Base-by-base conservation (phyloP, 2,888 invertebrate genomes). In the Ormyrus labotus region DNA sequence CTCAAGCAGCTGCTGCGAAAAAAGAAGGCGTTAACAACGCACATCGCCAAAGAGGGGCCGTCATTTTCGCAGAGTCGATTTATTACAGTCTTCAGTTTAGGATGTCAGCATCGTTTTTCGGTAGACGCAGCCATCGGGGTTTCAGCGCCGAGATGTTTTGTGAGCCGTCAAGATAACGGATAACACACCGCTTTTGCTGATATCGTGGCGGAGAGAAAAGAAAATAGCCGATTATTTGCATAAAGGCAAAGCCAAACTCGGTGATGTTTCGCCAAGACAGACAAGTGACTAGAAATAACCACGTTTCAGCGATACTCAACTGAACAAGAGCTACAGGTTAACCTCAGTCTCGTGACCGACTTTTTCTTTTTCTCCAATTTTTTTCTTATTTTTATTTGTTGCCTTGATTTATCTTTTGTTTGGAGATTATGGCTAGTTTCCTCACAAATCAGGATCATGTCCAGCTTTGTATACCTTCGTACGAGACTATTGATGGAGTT, bases 401-500 rank as follows among this genome's bases (percentile, higher is more conserved):
- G 5, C 11, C 51, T 51, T 11, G 47, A 13, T 63, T 64, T 9
- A 7, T 6, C 65, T 51, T 45, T 5, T 60, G 6, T 51, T 58
- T 53, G 8, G 47, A 60, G 57, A 89, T 84, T 86, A 96, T 96
- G 96, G 95, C 96, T 87, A 95, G 95, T 86, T 95, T 95, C 88
- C 92, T 95, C 87, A 92, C 93, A 85, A 93, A 95, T 87, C 93
- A 94, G 84, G 93, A 94, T 79, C 94, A 95, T 79, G 94, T 95
- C 81, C 91, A 91, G 70, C 93, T 96, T 76, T 92, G 92, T 86
- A 95, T 96, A 83, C 94, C 94, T 51, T 93, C 93, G 78, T 92
- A 93, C 53, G 93, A 93, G 83, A 94, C 94, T 84, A 92, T 93
- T 82, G 94, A 94, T 75, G 93, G 93, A 86, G 93, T 96, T 80